These are phyloP conservation scores for Trachelus iudaicus DNA, from an alignment of 2,888 invertebrate genomes.

Conservation along the genomic window DNA sequence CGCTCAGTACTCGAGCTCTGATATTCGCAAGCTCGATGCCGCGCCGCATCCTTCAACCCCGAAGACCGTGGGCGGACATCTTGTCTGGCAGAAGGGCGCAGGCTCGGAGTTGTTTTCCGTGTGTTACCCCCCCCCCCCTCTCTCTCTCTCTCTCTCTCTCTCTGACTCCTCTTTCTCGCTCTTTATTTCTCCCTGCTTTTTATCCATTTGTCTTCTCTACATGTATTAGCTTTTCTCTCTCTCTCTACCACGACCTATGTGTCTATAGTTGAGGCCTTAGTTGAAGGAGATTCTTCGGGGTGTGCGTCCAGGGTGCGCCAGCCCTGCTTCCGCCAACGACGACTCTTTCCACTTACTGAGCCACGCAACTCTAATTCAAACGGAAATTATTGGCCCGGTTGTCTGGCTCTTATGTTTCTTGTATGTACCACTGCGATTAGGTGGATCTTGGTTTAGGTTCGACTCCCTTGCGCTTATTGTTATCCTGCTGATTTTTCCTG, in stretches of 20 bases:
- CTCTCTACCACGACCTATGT: not conserved
- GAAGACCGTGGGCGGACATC: conserved; percentile 49
- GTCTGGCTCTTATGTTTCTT: not conserved
- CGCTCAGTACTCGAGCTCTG: conserved; percentile 1
- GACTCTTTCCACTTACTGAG: conserved; percentile 16
- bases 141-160: conserved; percentile 1
- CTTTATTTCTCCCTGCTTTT: not conserved
- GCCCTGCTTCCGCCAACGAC: conserved; percentile 6
- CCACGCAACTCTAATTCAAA: conserved; percentile 1
- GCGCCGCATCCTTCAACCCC: conserved; percentile 36
- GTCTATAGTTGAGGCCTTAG: not conserved
- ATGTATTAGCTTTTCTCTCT: conserved; percentile 5
- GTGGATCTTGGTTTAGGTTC: not conserved
- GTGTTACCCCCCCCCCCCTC: conserved; percentile 19
- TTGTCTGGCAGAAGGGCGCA: conserved; percentile 49
- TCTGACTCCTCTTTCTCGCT: conserved; percentile 12
- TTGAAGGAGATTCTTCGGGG: conserved; percentile 19
- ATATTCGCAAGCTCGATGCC: conserved; percentile 33
- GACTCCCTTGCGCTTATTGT: not conserved
- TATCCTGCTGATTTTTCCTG: not conserved
- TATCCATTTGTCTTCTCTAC: conserved; percentile 10
- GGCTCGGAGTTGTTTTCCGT: conserved; percentile 11
- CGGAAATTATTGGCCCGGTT: not conserved
- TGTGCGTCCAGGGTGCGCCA: conserved; percentile 21
- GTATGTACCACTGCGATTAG: not conserved